Conservation (phyloP, 2,797 vertebrate species). For the Euthynnus affinis region DNA sequence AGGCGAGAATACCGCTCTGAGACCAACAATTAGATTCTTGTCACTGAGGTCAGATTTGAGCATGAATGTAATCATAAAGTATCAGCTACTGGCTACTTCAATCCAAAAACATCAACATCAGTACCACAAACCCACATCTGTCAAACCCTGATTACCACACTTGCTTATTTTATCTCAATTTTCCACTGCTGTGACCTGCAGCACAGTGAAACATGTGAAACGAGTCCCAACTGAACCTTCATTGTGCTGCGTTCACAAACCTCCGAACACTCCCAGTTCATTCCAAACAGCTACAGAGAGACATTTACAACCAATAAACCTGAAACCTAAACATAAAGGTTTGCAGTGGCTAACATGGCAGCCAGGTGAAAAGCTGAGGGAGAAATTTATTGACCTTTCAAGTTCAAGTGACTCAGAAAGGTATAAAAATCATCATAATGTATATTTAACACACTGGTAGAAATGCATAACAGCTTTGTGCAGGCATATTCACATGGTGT, state of each 20-base stretch:
- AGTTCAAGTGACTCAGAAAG: constrained; percentile 12
- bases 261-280: constrained; percentile 1
- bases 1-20: no score
- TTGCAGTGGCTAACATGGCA: constrained; percentile 3
- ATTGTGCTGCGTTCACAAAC: constrained; percentile 59
- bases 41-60: background rate
- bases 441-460: background rate
- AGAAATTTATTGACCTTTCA: background rate
- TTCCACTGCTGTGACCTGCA: constrained; percentile 50
- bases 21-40: background rate
- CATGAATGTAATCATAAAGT: background rate
- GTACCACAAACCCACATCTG: constrained; percentile 49
- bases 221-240: constrained; percentile 56
- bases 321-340: background rate
- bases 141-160: constrained; percentile 30
- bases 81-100: constrained; percentile 2
- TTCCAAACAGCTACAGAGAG: constrained; percentile 37
- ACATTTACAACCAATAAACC: constrained; percentile 50
- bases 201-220: constrained; percentile 18
- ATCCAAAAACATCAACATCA: constrained; percentile 4
- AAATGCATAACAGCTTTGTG: background rate
- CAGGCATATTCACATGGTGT: background rate
- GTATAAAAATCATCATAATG: background rate
- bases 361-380: background rate
- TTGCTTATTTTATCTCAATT: constrained; percentile 56